These are phyloP conservation scores for Oxystoma pomonae DNA, from an alignment of 2,888 invertebrate genomes.

Conservation along the genomic window DNA sequence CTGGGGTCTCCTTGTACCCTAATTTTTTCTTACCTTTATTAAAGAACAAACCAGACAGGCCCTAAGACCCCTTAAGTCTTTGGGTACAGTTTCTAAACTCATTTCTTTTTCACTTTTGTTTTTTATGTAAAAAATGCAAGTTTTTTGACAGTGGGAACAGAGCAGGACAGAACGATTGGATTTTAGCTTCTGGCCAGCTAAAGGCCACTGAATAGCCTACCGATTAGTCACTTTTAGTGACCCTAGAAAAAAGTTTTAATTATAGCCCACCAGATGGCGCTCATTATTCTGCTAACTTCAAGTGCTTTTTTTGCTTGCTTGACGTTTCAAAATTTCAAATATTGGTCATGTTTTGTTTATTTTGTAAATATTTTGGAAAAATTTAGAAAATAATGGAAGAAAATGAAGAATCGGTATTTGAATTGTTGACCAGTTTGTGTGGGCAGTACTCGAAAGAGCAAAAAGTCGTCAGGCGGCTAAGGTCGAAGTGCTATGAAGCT, in stretches of 20 bases:
- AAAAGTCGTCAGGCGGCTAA: conserved; percentile 31
- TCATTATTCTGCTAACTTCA: no score
- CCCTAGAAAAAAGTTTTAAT: no score
- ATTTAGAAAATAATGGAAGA: conserved; percentile 6
- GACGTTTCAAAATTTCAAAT: no score
- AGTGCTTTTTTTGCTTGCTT: no score
- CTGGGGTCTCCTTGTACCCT: no score
- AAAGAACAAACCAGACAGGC: conserved; percentile 73
- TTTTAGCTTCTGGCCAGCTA: no score
- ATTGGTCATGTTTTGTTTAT: no score
- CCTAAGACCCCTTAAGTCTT: conserved; percentile 64
- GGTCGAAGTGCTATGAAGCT: conserved; percentile 40
- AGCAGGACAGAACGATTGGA: no score
- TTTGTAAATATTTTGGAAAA: not conserved
- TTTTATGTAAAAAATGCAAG: not conserved
- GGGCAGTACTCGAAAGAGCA: conserved; percentile 33
- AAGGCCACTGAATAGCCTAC: no score
- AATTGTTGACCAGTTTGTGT: conserved; percentile 41
- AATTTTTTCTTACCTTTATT: conserved; percentile 55
- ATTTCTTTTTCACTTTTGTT: conserved; percentile 33
- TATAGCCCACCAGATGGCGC: no score
- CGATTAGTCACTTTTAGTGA: no score
- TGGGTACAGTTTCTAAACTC: conserved; percentile 63
- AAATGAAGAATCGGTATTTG: conserved; percentile 25
- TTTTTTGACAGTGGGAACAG: no score